Conservation (phyloP, 2,113 vertebrate genomes). For the Romanogobio albipinnatus region DNA sequence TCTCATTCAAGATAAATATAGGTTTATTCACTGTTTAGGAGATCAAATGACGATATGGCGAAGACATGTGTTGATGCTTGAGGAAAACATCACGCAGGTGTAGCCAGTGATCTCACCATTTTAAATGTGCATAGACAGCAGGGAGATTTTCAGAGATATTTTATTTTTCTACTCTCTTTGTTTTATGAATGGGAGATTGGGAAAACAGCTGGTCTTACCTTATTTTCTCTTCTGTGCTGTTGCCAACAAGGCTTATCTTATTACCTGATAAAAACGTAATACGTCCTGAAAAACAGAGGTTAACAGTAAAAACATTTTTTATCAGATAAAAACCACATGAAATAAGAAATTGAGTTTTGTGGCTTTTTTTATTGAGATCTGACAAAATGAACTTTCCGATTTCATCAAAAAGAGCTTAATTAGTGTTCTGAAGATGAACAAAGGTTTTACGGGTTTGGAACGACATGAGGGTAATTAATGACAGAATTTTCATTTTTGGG, state of each 20-base stretch:
- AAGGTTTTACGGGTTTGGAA: too few species aligned
- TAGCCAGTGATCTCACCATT: not conserved
- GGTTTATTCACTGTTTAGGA: conserved; percentile 32
- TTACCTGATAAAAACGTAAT: not conserved
- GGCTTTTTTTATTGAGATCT: not conserved
- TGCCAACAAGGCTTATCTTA: not conserved
- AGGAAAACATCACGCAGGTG: conserved; percentile 15
- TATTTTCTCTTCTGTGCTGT: not conserved
- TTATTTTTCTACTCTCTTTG: not conserved
- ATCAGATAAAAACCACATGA: not conserved
- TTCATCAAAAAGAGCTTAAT: too few species aligned
- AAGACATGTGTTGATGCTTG: not conserved
- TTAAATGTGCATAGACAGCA: conserved; percentile 13
- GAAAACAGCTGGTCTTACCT: not conserved
- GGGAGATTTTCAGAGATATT: conserved; percentile 1
- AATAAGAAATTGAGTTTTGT: not conserved
- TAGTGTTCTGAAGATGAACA: too few species aligned
- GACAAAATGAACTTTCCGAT: too few species aligned
- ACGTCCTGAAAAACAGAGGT: not conserved
- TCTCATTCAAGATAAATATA: conserved; percentile 40
- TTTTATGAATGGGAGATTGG: not conserved
- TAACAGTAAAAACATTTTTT: not conserved
- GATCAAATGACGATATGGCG: conserved; percentile 5
- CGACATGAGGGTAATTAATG: too few species aligned
- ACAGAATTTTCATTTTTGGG: too few species aligned